Conservation (phyloP, 2,113 vertebrate species). For the Eretmochelys imbricata region DNA sequence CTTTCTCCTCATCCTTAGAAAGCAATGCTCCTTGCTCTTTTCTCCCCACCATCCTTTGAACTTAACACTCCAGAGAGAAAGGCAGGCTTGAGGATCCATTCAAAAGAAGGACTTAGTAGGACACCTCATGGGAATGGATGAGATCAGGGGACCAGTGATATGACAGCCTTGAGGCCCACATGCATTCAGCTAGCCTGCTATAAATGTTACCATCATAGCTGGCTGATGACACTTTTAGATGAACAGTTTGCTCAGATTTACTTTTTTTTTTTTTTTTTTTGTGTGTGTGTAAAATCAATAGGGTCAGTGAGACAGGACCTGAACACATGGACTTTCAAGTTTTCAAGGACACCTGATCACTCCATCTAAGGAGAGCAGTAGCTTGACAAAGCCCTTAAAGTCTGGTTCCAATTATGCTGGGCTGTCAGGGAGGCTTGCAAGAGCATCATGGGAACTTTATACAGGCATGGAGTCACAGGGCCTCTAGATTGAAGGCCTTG, state of each 20-base stretch:
- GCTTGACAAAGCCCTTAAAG: too few relatives aligned
- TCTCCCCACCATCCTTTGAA: not conserved
- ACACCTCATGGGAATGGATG: too few relatives aligned
- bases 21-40: not conserved
- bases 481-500: not conserved
- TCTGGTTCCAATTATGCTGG: too few relatives aligned
- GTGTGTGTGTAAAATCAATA: not conserved
- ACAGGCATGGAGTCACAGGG: too few relatives aligned
- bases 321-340: too few relatives aligned
- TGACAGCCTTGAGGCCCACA: not conserved
- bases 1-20: not conserved
- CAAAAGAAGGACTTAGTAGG: not conserved
- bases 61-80: not conserved
- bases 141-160: too few relatives aligned
- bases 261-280: too few relatives aligned
- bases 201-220: not conserved
- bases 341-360: too few relatives aligned
- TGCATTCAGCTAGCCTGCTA: rapidly evolving
- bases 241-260: not conserved
- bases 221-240: not conserved
- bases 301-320: too few relatives aligned
- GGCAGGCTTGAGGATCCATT: not conserved
- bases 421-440: too few relatives aligned
- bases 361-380: too few relatives aligned
- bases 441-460: too few relatives aligned